phyloP scores from a whole-genome alignment of 2,888 invertebrate species.

The Ferdinandea cuprea region DNA sequence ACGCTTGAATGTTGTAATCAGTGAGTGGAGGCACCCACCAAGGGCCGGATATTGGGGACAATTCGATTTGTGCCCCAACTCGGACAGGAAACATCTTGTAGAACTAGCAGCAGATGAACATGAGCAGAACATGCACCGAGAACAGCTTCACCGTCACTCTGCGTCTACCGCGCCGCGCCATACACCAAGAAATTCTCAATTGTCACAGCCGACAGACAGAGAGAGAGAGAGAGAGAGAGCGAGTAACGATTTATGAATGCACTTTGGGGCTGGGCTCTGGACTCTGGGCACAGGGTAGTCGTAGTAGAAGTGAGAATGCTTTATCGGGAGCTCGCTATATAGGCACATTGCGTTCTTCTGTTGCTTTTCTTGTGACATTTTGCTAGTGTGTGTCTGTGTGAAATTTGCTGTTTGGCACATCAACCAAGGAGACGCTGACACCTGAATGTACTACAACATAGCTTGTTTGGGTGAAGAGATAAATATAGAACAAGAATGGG shows the following conservation, averaged over 20 bases:
- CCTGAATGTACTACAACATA: constrained; percentile 65
- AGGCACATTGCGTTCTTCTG: no score
- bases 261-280: constrained; percentile 64
- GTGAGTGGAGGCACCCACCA: constrained; percentile 53
- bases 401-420: constrained; percentile 37
- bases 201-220: constrained; percentile 32
- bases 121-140: constrained; percentile 64
- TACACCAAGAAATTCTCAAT: constrained; percentile 61
- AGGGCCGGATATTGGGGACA: constrained; percentile 81
- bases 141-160: constrained; percentile 48
- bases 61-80: constrained; percentile 80
- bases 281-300: neutral
- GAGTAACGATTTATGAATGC: constrained; percentile 72
- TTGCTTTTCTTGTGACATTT: constrained; percentile 30
- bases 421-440: constrained; percentile 53
- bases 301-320: constrained; percentile 50
- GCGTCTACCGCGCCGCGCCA: neutral
- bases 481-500: constrained; percentile 71
- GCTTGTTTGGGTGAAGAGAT: constrained; percentile 52
- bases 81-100: constrained; percentile 83
- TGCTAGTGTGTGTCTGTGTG: constrained; percentile 20
- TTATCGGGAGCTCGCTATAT: constrained; percentile 66
- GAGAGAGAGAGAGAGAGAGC: constrained; percentile 3
- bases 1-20: constrained; percentile 72
- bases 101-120: constrained; percentile 78